Evolutionary conservation across 2,797 vertebrate species (phyloP), one percentile per base, ranked within the genome.

Genomic region (Sebastes itinus): DNA sequence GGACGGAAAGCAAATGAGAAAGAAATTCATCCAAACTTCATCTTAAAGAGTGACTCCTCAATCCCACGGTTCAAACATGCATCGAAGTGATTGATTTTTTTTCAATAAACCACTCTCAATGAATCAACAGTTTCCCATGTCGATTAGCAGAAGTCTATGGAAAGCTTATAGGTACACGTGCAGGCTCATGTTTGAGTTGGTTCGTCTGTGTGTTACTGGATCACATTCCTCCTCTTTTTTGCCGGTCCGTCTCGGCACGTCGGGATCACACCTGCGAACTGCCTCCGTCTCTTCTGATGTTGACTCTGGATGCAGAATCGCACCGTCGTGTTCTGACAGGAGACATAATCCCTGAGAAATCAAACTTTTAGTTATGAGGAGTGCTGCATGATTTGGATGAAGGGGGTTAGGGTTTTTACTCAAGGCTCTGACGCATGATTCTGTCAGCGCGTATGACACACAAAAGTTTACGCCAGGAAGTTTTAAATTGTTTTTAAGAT

Each of bases 1-100:
- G 61, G 69, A 79, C 14, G 1, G 84, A 87, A 38, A 78, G 77
- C 59, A 80, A 75, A 75, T 59, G 77, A 72, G 76, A 79, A 35
- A 77, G 32, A 86, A 86, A 80, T 83, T 69, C 54, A 75, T 84
- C 32, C 52, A 8, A 58, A 75, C 67, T 72, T 83, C n/a, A 71
- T 76, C 33, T 73, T 54, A 27, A 35, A 52, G n/a, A 55, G 62
- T 74, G 23, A 55, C 61, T 46, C 74, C 63, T 10, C 11, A 71
- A 46, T 73, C 61, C 70, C 22, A 66, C 13, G 22, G 11, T 82
- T 88, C 52, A 42, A 88, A 75, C 38, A 71, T 13, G 42, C 54
- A 81, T 56, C 30, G 5, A 25, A 13, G 28, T 83, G 75, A 83
- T 38, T 56, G 33, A 62, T 72, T 74, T 69, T 69, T 66, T 73